Evolutionary conservation across 1,140 invertebrate genomes (phyloP).

Genomic region (Diorhabda carinulata): DNA sequence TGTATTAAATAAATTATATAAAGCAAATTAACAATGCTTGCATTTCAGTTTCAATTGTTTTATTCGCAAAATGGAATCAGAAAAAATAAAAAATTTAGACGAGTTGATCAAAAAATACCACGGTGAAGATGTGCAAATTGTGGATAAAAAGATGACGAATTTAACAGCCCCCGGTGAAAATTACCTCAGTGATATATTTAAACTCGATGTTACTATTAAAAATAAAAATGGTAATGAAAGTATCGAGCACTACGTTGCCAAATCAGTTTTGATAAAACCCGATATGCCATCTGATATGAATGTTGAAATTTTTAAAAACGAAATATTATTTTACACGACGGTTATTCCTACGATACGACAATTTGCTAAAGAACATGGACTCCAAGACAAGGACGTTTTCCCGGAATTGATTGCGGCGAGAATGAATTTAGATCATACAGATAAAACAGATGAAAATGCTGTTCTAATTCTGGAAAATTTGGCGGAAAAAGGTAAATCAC

Average conservation of each 20-base stretch:
- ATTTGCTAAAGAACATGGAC: constrained; percentile 31
- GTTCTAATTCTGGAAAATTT: constrained; percentile 49
- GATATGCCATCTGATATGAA: constrained; percentile 45
- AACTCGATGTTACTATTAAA: constrained; percentile 42
- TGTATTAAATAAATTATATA: no score
- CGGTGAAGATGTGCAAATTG: neutral
- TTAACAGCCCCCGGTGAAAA: constrained; percentile 58
- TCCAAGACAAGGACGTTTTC: constrained; percentile 27
- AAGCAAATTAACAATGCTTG: no score
- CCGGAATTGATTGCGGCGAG: constrained; percentile 34
- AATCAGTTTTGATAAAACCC: constrained; percentile 46
- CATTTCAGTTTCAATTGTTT: no score
- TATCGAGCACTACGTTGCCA: constrained; percentile 47
- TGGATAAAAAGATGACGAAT: constrained; percentile 21
- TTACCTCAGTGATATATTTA: constrained; percentile 56
- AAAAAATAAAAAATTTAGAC: constrained; percentile 1
- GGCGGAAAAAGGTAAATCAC: constrained; percentile 32
- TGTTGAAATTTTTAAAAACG: constrained; percentile 48
- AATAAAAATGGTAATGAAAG: constrained; percentile 28
- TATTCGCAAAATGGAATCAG: no score
- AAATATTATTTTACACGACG: constrained; percentile 36
- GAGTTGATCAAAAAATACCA: neutral
- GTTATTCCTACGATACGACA: constrained; percentile 33
- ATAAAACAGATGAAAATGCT: constrained; percentile 37
- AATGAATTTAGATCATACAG: constrained; percentile 28